Evolutionary conservation across 2,888 invertebrate genomes (phyloP).

Genomic region (Pterostichus niger): DNA sequence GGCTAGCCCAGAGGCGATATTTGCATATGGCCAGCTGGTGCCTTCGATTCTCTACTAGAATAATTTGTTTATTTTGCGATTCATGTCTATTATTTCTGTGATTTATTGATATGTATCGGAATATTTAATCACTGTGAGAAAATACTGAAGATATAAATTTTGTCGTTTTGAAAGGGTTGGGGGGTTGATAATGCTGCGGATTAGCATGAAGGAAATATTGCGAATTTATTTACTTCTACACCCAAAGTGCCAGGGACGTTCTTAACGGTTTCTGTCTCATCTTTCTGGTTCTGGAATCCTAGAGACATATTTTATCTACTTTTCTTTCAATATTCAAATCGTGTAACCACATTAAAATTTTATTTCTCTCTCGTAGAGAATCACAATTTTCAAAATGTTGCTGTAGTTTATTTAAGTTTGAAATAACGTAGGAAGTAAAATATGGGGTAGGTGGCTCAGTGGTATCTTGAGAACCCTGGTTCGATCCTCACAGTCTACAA

Average conservation of each 20-base stretch:
- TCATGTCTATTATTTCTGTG: constrained; percentile 45
- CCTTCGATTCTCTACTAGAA: constrained; percentile 5
- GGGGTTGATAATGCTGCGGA: neutral
- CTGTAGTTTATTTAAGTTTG: neutral
- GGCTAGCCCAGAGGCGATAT: constrained; percentile 45
- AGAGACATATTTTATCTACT: neutral
- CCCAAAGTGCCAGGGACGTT: neutral
- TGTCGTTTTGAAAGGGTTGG: constrained; percentile 31
- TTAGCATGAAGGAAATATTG: constrained; percentile 20
- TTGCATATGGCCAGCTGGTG: constrained; percentile 58
- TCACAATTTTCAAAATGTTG: neutral
- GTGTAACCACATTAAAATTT: constrained; percentile 1
- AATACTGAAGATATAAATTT: constrained; percentile 42
- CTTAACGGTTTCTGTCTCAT: constrained; percentile 29
- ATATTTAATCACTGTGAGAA: constrained; percentile 55
- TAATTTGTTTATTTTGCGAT: constrained; percentile 63
- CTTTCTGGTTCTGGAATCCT: neutral
- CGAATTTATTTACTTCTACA: constrained; percentile 47
- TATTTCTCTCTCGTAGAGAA: neutral
- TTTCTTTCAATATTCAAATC: constrained; percentile 6
- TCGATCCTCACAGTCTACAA: no score
- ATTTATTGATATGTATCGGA: constrained; percentile 61
- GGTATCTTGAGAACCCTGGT: no score
- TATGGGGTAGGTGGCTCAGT: no score
- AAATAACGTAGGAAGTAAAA: neutral